Conservation (phyloP, 2,888 invertebrate genomes). For the Venusia cambrica region DNA sequence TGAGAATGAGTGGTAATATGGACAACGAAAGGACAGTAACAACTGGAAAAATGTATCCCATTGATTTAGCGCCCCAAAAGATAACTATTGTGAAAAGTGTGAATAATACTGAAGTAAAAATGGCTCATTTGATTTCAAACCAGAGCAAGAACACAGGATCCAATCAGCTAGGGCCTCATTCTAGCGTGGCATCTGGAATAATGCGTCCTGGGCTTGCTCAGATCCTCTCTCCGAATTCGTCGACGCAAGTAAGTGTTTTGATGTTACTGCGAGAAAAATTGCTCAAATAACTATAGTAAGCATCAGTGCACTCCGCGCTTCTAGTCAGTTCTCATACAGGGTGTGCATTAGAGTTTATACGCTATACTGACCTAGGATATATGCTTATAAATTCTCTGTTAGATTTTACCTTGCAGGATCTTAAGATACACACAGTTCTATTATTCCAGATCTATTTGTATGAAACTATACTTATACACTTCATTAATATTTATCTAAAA, state of each 20-base stretch:
- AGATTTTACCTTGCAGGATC: no score
- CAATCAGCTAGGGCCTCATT: conserved; percentile 64
- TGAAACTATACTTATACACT: no score
- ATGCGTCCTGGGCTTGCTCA: conserved; percentile 70
- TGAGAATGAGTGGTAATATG: conserved; percentile 70
- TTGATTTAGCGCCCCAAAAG: conserved; percentile 77
- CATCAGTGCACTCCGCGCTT: no score
- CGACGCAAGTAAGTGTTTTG: conserved; percentile 57
- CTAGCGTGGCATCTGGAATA: conserved; percentile 56
- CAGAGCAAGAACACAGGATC: conserved; percentile 60
- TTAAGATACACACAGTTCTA: no score
- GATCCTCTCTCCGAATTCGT: conserved; percentile 68
- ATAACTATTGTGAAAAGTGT: conserved; percentile 75
- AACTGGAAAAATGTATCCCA: conserved; percentile 79
- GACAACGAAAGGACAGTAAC: conserved; percentile 80
- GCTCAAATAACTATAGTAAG: background rate
- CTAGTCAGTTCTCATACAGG: no score
- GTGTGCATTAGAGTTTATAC: no score
- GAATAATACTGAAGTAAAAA: conserved; percentile 69
- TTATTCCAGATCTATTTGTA: no score
- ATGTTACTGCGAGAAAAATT: background rate
- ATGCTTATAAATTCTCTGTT: no score
- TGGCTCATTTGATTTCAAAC: conserved; percentile 68
- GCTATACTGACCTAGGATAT: no score
- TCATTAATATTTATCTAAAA: no score